These are phyloP conservation scores for Cygnus buccinator DNA, from an alignment of 2,113 vertebrate genomes.

Conservation along the genomic window DNA sequence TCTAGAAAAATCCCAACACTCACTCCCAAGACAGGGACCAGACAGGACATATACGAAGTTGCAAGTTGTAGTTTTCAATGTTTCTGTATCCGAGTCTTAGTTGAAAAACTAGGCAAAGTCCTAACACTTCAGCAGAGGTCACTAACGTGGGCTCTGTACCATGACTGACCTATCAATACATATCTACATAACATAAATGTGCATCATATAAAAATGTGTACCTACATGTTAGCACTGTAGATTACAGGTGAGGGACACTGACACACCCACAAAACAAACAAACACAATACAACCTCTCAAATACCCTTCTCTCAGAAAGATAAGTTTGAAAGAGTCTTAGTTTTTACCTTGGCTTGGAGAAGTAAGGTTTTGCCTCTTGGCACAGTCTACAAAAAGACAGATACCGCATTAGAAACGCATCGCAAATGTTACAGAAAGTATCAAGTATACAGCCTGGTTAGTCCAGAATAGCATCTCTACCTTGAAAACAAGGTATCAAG, in stretches of 20 bases:
- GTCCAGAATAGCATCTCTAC: neutral
- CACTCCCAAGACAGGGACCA: neutral
- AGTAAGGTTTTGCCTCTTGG: constrained; percentile 93
- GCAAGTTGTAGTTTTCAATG: neutral
- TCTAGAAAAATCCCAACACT: neutral
- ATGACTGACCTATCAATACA: neutral
- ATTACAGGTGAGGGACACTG: neutral
- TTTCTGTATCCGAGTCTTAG: neutral
- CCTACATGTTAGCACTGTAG: accelerated
- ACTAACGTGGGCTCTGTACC: neutral
- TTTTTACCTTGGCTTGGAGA: constrained; percentile 95
- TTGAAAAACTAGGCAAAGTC: neutral
- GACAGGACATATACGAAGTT: neutral
- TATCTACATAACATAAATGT: accelerated
- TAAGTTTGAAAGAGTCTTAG: neutral
- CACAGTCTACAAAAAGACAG: constrained; percentile 82
- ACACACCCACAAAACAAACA: neutral
- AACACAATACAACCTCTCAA: neutral
- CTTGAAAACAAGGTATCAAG: neutral
- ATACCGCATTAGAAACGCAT: neutral
- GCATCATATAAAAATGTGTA: neutral
- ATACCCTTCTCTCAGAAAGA: neutral
- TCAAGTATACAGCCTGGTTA: neutral
- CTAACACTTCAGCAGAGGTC: neutral
- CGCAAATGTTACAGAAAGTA: neutral